A percentile compares a stretch with the other conserved stretches of the same genome.
Conservation (phyloP, 2,113 vertebrate species). For the Phocoena sinus region DNA sequence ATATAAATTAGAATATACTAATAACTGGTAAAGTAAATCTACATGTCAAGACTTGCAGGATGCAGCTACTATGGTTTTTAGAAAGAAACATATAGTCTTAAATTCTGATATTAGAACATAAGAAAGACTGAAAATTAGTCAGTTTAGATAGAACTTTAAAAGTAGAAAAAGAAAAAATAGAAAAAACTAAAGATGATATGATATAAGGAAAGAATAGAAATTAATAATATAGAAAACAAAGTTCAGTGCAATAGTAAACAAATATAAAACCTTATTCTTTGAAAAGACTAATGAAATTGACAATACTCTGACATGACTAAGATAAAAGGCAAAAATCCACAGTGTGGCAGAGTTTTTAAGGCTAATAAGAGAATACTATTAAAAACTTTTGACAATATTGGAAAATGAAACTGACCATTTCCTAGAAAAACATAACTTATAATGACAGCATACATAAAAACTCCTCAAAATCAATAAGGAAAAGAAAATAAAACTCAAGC, state of each 20-base stretch:
- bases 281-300: not conserved
- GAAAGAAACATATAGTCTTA: not conserved
- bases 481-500: not conserved
- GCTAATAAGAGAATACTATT: not conserved
- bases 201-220: not conserved
- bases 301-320: not conserved
- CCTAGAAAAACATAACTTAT: not conserved
- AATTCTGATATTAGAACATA: not conserved
- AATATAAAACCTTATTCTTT: not conserved
- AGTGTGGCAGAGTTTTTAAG: not conserved
- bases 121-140: not conserved
- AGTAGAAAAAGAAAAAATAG: not conserved
- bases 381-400: not conserved
- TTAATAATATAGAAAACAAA: not conserved
- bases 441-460: not conserved
- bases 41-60: no score
- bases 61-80: no score
- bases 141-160: not conserved
- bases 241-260: not conserved
- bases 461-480: not conserved
- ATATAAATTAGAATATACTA: no score
- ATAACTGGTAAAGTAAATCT: no score
- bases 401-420: not conserved
- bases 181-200: not conserved
- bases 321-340: not conserved